phyloP scores from a whole-genome alignment of 1,140 invertebrate species.

The Maniola jurtina region DNA sequence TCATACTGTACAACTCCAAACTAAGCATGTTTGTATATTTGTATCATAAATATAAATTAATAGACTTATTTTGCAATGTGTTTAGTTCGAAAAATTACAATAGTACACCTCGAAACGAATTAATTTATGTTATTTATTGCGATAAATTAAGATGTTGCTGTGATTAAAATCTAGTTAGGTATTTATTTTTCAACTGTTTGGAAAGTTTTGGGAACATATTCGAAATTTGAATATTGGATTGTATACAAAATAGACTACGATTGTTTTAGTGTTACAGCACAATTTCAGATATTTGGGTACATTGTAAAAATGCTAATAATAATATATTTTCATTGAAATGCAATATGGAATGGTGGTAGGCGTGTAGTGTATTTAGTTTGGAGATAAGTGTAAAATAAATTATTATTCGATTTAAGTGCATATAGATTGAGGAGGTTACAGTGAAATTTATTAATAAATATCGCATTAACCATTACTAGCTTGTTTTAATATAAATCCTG shows the following conservation, averaged over 20 bases:
- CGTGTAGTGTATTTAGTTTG: constrained; percentile 58
- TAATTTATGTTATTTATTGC: constrained; percentile 73
- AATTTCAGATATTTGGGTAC: constrained; percentile 26
- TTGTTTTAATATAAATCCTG: constrained; percentile 38
- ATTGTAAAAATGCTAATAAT: constrained; percentile 37
- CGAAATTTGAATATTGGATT: constrained; percentile 36
- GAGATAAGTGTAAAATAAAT: constrained; percentile 74
- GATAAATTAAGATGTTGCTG: constrained; percentile 66
- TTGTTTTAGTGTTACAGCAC: constrained; percentile 34
- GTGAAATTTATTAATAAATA: constrained; percentile 78
- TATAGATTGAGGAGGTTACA: constrained; percentile 74
- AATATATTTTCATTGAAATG: constrained; percentile 66
- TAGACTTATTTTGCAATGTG: constrained; percentile 61
- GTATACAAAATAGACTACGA: constrained; percentile 28
- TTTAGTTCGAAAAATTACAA: constrained; percentile 46
- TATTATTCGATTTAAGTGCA: constrained; percentile 74
- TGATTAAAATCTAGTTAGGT: constrained; percentile 67
- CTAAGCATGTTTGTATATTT: constrained; percentile 68
- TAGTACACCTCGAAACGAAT: constrained; percentile 61
- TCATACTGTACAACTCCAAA: constrained; percentile 40
- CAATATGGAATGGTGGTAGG: constrained; percentile 62
- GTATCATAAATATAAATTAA: constrained; percentile 62
- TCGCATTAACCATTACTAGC: constrained; percentile 66
- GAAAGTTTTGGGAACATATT: constrained; percentile 40
- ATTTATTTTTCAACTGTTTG: constrained; percentile 45